A percentile compares a stretch with the other conserved stretches of the same genome.
These are phyloP conservation scores for Falco peregrinus DNA, from an alignment of 2,797 vertebrate genomes.

Conservation along the genomic window DNA sequence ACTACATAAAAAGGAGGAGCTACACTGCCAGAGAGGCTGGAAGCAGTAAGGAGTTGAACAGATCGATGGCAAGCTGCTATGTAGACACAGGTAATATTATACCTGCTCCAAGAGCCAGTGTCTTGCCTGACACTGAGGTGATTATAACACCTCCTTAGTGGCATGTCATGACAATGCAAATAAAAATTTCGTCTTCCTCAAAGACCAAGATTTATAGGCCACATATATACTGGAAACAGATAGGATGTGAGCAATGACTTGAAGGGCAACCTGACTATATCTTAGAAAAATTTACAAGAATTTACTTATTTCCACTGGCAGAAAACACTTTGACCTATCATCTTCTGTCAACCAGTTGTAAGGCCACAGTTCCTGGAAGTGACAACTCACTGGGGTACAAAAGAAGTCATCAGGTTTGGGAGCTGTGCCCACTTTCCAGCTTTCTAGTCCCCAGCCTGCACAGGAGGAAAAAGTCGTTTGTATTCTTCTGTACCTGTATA, in stretches of 20 bases:
- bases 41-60: background rate
- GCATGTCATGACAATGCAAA: background rate
- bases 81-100: accelerated
- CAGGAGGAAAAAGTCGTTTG: background rate
- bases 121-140: background rate
- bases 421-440: background rate
- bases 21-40: background rate
- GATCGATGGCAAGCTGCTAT: background rate
- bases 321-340: background rate
- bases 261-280: background rate
- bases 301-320: background rate
- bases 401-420: background rate
- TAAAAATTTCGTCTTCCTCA: background rate
- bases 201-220: background rate
- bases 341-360: background rate
- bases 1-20: background rate
- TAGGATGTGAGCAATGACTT: background rate
- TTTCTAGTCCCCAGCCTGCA: background rate
- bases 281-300: background rate
- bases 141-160: background rate
- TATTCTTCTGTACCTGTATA: background rate
- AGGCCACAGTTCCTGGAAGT: background rate
- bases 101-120: background rate
- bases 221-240: background rate
- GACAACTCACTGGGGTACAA: background rate